Base-by-base conservation (phyloP, 2,113 vertebrate species). In the Tautogolabrus adspersus region DNA sequence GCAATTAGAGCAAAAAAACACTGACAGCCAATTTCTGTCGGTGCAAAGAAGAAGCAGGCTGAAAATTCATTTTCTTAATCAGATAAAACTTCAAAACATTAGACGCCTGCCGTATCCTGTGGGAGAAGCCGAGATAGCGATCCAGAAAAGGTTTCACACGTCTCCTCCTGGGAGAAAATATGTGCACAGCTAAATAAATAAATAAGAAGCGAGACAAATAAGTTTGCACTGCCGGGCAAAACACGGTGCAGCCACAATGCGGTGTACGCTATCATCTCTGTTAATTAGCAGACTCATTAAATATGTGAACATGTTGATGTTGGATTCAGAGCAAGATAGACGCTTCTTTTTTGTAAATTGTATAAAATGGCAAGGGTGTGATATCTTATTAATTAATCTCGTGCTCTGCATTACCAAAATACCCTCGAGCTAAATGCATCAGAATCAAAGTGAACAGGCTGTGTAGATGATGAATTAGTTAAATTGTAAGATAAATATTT, bases 331-430 rank as follows among this genome's bases (percentile, higher is more conserved):
- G 87, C 56, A 76, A 52, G 72, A 88, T 72, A 71, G 49, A 82
- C 37, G 38, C 63, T 75, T 72, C 30, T 34, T 34, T 77, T 82
- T 79, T 72, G 40, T 85, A 89, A 91, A 91, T 86, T 85, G 85
- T 89, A 87, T 84, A 81, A 88, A 91, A 90, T 91, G 86, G 70
- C 81, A 83, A 82, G 86, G 83, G 85, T 86, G 82, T 85, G 78
- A 83, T 88, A 92, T 93, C 87, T 85, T 83, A 91, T 92, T 90
- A 89, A 94, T 93, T 91, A 90, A 94, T 93, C 86, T 86, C 54
- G 63, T 72, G 79, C 84, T 88, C 77, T 70, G 75, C 80, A 78
- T 88, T 84, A 87, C 83, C 66, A 91, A 89, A 42, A 91, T 66
- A 87, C 76, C 91, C 89, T 78, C 38, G 42, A 87, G 91, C 84